Conservation (phyloP, 2,888 invertebrate genomes). For the Caenorhabditis afra region DNA sequence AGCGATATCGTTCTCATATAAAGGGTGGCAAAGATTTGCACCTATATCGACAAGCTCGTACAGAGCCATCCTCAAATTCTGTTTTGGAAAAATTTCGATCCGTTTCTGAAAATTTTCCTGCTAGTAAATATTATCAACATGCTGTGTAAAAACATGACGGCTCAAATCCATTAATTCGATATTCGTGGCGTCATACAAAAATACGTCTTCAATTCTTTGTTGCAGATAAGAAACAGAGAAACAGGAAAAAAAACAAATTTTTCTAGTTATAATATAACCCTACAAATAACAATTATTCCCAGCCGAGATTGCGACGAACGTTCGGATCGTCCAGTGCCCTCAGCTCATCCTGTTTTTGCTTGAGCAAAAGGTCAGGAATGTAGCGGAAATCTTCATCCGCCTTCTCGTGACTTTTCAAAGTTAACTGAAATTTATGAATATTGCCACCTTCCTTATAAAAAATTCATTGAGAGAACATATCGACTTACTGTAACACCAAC, state of each 20-base stretch:
- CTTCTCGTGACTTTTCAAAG: slow-evolving; percentile 78
- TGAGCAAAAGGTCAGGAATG: slow-evolving; percentile 77
- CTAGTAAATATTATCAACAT: no score
- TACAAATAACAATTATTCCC: slow-evolving; percentile 69
- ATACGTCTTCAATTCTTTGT: no score
- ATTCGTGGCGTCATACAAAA: no score
- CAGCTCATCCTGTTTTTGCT: slow-evolving; percentile 76
- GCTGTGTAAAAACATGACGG: no score
- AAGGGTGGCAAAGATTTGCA: slow-evolving; percentile 77
- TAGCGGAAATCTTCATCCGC: slow-evolving; percentile 77
- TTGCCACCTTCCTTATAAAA: no score
- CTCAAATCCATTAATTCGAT: no score
- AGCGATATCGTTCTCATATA: slow-evolving; percentile 69
- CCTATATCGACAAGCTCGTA: slow-evolving; percentile 79
- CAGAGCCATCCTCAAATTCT: slow-evolving; percentile 4
- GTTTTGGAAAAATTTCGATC: not conserved
- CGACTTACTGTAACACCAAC: slow-evolving; percentile 72
- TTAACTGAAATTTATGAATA: slow-evolving; percentile 63
- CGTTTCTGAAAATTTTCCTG: no score
- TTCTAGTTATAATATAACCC: not conserved
- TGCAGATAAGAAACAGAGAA: no score
- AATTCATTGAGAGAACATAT: no score
- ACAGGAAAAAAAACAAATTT: no score
- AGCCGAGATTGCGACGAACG: slow-evolving; percentile 76
- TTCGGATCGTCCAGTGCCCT: slow-evolving; percentile 77